Percentiles rank a stretch among this genome's conserved stretches.
These are phyloP conservation scores for Phacellophora camtschatica DNA, from an alignment of 30 jellyfish, hydroid and myxozoan genomes.

Conservation along the genomic window DNA sequence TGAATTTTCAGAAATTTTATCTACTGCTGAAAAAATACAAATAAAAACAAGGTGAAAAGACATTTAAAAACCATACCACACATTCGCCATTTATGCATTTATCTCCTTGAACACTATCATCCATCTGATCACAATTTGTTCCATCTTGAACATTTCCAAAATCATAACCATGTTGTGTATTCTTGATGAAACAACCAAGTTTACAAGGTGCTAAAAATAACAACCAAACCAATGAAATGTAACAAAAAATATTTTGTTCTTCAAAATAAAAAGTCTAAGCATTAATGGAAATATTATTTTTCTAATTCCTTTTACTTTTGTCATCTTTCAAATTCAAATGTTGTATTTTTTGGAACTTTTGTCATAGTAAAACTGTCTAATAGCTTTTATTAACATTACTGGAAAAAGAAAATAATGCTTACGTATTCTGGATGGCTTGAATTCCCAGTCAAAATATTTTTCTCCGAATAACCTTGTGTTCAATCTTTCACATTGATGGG, in stretches of 20 bases:
- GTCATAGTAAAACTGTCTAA: too few species aligned
- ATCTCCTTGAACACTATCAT: constrained; percentile 82
- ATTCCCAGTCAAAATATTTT: constrained; percentile 96
- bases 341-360: too few species aligned
- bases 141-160: constrained; percentile 98
- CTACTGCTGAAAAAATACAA: too few species aligned
- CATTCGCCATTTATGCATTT: constrained; percentile 97
- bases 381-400: too few species aligned
- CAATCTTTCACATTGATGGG: constrained; percentile 82
- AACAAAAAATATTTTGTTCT: not conserved
- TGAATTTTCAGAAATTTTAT: too few species aligned
- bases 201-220: constrained; percentile 78
- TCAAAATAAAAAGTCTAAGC: too few species aligned
- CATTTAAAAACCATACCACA: constrained; percentile 81
- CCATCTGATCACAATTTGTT: constrained; percentile 97
- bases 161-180: constrained; percentile 96
- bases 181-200: constrained; percentile 91
- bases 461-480: constrained; percentile 90
- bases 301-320: too few species aligned
- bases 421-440: constrained; percentile 97
- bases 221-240: not conserved
- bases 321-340: too few species aligned
- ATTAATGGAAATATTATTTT: too few species aligned
- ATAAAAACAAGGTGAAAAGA: too few species aligned
- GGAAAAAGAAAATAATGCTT: too few species aligned